A percentile compares a stretch with the other conserved stretches of the same genome.
Conservation (phyloP, 2,113 vertebrate species). For the Helogale parvula region DNA sequence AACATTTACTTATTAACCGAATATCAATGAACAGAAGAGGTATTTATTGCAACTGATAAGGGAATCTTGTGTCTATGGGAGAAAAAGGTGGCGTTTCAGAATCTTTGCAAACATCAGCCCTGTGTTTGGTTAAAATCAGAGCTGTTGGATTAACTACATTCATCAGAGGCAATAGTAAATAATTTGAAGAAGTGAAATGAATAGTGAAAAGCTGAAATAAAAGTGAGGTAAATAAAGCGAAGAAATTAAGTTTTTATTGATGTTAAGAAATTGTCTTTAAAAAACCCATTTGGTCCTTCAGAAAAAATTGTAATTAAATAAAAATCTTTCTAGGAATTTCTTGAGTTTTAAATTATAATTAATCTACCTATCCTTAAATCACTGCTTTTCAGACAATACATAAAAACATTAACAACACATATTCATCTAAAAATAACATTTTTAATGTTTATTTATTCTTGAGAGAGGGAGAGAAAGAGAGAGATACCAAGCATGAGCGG, state of each 20-base stretch:
- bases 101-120: constrained; percentile 42
- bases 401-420: not conserved
- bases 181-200: not conserved
- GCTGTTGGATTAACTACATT: constrained; percentile 2
- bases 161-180: constrained; percentile 34
- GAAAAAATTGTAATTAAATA: not conserved
- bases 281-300: not conserved
- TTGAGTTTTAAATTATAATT: not conserved
- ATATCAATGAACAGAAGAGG: constrained; percentile 58
- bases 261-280: not conserved
- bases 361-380: not conserved
- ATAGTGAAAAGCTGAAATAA: constrained; percentile 26
- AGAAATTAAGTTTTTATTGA: not conserved
- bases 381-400: not conserved
- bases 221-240: not conserved
- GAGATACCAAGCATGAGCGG: too few species aligned
- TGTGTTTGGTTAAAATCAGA: constrained; percentile 48
- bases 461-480: too few species aligned
- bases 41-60: constrained; percentile 67
- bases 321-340: not conserved
- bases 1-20: constrained; percentile 40
- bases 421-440: constrained; percentile 43
- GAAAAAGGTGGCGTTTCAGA: constrained; percentile 50
- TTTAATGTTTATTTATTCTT: not conserved
- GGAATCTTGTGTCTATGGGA: constrained; percentile 35